Evolutionary conservation across 2,797 vertebrate species (phyloP).

Genomic region (Enteromius mattozi): DNA sequence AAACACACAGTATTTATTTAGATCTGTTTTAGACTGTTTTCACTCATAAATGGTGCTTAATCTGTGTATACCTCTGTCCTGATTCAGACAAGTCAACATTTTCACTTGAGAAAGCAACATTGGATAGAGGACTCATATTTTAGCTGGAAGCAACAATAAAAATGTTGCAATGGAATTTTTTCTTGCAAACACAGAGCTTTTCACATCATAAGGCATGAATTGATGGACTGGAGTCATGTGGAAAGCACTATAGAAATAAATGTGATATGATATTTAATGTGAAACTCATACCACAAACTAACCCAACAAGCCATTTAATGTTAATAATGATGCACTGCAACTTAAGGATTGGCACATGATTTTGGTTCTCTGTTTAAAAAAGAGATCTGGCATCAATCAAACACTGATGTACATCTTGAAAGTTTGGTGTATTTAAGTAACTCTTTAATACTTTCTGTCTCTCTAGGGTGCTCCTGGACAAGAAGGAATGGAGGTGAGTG

Average conservation of each 20-base stretch:
- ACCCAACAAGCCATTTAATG: neutral
- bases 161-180: neutral
- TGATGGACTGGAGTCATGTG: neutral
- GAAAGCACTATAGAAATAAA: neutral
- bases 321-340: neutral
- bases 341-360: neutral
- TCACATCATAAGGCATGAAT: neutral
- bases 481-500: constrained; percentile 74
- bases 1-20: neutral
- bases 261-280: neutral
- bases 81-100: neutral
- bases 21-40: neutral
- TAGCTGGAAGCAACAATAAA: neutral
- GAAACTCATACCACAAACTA: neutral
- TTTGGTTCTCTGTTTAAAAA: neutral
- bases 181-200: neutral
- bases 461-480: constrained; percentile 74
- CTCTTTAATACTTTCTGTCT: constrained; percentile 16
- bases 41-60: neutral
- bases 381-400: constrained; percentile 5
- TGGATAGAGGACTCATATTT: neutral
- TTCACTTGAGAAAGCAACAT: neutral
- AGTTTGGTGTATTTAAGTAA: neutral
- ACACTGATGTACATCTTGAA: neutral
- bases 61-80: neutral